Evolutionary conservation across 2,113 vertebrate species (phyloP), one percentile per base, ranked within the genome.

Genomic region (Progne subis): DNA sequence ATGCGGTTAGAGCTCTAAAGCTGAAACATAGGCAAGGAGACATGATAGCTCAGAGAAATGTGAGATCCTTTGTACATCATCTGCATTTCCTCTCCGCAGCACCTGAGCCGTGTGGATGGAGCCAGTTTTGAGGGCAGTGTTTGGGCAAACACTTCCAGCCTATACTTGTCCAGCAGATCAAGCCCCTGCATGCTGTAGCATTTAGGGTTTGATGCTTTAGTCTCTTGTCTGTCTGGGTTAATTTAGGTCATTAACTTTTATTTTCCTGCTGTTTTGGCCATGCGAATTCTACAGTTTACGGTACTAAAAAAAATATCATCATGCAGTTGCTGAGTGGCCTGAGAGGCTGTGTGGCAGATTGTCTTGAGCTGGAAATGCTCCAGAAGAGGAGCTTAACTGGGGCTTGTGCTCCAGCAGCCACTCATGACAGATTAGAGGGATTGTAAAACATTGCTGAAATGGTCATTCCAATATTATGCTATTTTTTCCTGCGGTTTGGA

Each of bases 361-460:
- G 85, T 67, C 78, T 89, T 86, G 60, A 93, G 60, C 16, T 91
- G 78, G 88, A 92, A 92, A 56, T 68, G 23, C n/a, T 96, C 84
- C 94, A 94, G 56, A 63, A 87, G 52, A 75, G 75, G 47, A 91
- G 65, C 63, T 96, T 91, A 82, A 68, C 67, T 77, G 69, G 23
- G 31, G 18, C 50, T 84, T 93, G 53, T 88, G 34, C 74, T 68
- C 43, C 14, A 11, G 55, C 68, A 82, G 39, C 52, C 59, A 59
- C 49, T 91, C 79, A 70, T 94, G 83, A 53, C 21, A 72, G 88
- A 95, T 88, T 78, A 94, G 49, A 93, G 49, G 16, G 29, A 65
- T 49, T 91, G 44, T 70, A 86, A 88, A 81, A 86, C 46, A 67
- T n/a, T 76, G 44, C 46, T 90, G 64, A 79, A 81, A 82, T 47